These are phyloP conservation scores for Apis mellifera DNA, from an alignment of 1,140 invertebrate species.

Conservation along the genomic window DNA sequence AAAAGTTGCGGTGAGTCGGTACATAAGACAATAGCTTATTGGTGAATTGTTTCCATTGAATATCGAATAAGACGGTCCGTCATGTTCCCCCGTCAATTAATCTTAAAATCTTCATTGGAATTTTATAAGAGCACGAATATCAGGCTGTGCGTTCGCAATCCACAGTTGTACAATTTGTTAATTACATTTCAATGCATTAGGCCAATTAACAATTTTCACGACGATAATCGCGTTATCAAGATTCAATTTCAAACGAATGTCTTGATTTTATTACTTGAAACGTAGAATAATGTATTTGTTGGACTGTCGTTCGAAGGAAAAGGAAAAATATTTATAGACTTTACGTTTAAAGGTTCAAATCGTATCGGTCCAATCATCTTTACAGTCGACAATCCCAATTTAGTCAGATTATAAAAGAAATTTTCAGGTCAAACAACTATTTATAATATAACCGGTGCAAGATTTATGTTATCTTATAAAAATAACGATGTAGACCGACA, in stretches of 20 bases:
- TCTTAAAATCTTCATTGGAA: constrained; percentile 8
- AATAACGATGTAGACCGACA: too few relatives aligned
- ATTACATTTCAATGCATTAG: background rate
- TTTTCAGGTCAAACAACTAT: too few relatives aligned
- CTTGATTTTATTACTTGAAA: too few relatives aligned
- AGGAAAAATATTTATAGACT: too few relatives aligned
- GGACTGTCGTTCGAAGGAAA: too few relatives aligned
- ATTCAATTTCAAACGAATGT: background rate
- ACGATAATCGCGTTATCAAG: background rate
- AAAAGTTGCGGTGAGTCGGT: background rate
- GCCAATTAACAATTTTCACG: background rate
- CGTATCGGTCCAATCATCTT: too few relatives aligned
- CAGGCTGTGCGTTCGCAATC: background rate
- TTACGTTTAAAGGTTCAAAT: too few relatives aligned
- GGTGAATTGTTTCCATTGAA: background rate
- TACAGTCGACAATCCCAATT: too few relatives aligned
- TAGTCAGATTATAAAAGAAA: too few relatives aligned
- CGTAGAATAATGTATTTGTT: too few relatives aligned
- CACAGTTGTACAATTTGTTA: background rate
- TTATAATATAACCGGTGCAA: too few relatives aligned
- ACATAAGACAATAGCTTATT: background rate
- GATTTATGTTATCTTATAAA: too few relatives aligned
- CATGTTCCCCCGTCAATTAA: constrained; percentile 28
- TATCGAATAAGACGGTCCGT: constrained; percentile 9
- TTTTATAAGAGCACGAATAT: constrained; percentile 9